Evolutionary conservation across 1,140 invertebrate species (phyloP), one percentile per base, ranked within the genome.

Genomic region (Aphelenchoides fujianensis): DNA sequence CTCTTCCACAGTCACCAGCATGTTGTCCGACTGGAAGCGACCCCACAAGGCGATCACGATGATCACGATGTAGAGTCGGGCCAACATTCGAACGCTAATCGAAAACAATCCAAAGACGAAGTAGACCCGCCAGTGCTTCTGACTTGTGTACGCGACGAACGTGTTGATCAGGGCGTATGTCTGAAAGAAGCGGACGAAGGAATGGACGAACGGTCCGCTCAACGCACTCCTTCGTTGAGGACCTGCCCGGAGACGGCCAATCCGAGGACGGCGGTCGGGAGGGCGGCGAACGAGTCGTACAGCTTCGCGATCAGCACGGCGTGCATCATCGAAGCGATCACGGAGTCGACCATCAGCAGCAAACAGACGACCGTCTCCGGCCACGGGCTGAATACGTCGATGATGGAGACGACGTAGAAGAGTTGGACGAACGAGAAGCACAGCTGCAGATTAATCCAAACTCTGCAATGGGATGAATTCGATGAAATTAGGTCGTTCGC

Each of bases 371-470:
- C 5, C 5, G 34, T 16, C 34, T 59, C 61, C 7, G 19, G 5
- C 19, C 5, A 59, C 34, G 5, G 5, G 5, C 7, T 19, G 19
- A 59, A 59, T 5, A 59, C 5, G 19, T 59, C 55, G 55, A 59
- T 19, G 55, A 19, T 59, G 12, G 55, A 59, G 55, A 59, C 5
- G 19, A 59, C 34, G 55, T 59, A 59, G 55, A 59, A 59, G 55
- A 59, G 5, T 59, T 59, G 55, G 34, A 59, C 5, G 55, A 7
- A 59, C 19, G 55, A 5, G 19, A 59, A 59, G 55, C 55, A 59
- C 5, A 59, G 19, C 23, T 59, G 55, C 5, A 19, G 5, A 32
- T 59, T 59, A 32, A 59, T 23, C 55, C 55, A 59, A 59, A 59
- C 12, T 19, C 19, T 59, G 34, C 28, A 59, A 59, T 59, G 5